Base-by-base conservation (phyloP, 2,113 vertebrate species). In the Callopanchax toddi region DNA sequence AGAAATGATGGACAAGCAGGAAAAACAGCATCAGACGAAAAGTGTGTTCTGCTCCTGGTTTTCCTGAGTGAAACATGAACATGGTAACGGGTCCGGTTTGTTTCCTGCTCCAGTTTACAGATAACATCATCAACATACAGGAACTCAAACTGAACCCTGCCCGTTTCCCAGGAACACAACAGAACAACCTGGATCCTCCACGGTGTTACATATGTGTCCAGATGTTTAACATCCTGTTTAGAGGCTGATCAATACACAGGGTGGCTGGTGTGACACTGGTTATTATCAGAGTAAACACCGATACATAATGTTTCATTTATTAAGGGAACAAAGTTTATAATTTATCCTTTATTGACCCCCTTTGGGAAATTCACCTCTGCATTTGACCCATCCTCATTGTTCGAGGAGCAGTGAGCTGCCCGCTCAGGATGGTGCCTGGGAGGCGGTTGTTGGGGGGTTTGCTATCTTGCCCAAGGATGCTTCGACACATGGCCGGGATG, bases 61-160 rank as follows among this genome's bases (percentile, higher is more conserved):
- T 66, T 21, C 37, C 34, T 40, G 2, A 15, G 26, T 37, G 26
- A 51, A 42, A 57, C 20, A 59, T 15, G 17, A 61, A 66, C 43
- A 51, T 17, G 20, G 11, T 18, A 37, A 62, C 42, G 46, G 5
- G 22, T 51, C 18, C 20, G 34, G 22, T 56, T 21, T 3, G 71
- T 60, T 73, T 81, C 64, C 71, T 70, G 45, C 21, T 48, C 34
- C 59, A 62, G 53, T 13, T n/a, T 63, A 22, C n/a, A 25, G 32
- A 40, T 58, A 22, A 46, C 34, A 26, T 20, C 5, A 18, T 16
- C 1, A 42, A n/a, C 22, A 57, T 20, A 20, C 60, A 63, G 32
- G 69, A 67, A 60, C 66, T 48, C 29, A 51, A 62, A 16, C 43
- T 34, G 6, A 61, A 40, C 11, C 13, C 16, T 2, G 17, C 6